These are phyloP conservation scores for Ascidia mentula DNA, from an alignment of 23 tunicate genomes.

Conservation along the genomic window DNA sequence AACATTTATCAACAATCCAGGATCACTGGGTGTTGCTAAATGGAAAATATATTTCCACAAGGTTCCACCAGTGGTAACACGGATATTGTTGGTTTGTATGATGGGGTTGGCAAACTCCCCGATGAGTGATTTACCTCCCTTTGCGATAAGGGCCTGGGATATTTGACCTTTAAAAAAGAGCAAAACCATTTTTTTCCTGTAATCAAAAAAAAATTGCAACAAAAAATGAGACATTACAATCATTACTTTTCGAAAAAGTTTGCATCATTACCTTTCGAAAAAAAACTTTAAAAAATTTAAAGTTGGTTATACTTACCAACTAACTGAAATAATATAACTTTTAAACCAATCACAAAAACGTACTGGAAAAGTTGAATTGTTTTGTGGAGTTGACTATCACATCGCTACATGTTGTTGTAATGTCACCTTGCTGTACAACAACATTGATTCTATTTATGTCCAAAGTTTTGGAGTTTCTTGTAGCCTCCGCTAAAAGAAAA, in stretches of 20 bases:
- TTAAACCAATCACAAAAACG: not conserved
- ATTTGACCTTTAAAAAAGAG: not conserved
- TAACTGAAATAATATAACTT: no score
- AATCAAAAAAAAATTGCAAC: not conserved
- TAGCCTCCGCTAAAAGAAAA: not conserved
- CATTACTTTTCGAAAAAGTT: no score
- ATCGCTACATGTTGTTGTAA: not conserved
- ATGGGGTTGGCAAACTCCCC: not conserved
- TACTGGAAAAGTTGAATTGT: not conserved
- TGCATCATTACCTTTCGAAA: no score
- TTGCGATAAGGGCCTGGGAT: not conserved
- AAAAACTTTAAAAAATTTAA: no score
- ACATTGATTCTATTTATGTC: not conserved
- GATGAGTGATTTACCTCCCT: slow-evolving; percentile 15
- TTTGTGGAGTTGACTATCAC: not conserved
- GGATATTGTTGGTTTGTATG: not conserved
- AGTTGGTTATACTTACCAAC: no score
- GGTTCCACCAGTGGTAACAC: slow-evolving; percentile 2
- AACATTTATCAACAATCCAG: not conserved
- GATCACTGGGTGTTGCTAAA: not conserved
- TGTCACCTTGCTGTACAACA: not conserved
- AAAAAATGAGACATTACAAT: not conserved
- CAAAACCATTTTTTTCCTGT: not conserved
- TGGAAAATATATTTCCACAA: not conserved
- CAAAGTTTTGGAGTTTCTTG: no score